Base-by-base conservation (phyloP, 2,113 vertebrate genomes). In the Lophius piscatorius region DNA sequence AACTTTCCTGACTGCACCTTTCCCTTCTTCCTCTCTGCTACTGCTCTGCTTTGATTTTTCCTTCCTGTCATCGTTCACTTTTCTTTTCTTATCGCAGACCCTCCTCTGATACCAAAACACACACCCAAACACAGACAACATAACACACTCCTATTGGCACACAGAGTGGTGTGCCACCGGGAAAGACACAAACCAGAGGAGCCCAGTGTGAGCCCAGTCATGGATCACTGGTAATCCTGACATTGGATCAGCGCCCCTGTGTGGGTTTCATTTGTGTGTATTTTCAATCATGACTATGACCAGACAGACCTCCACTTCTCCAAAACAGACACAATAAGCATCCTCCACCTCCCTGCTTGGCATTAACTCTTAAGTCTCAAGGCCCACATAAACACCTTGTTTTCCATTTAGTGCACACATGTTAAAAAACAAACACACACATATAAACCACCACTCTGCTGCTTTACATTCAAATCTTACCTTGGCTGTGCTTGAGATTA, bases 391-490 rank as follows among this genome's bases (percentile, higher is more conserved):
- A 76, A 68, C 67, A 77, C 78, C 41, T 77, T 47, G 40, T 35
- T 73, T 74, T 11, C 46, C 51, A 63, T 78, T 70, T 61, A 80
- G 57, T 58, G 55, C 62, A 50, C 26, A 46, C 14, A 16, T 3
- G 21, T 38, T 16, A 14, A 47, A 28, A 36, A n/a, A 42, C 29
- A 34, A 64, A 62, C 60, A 58, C 28, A 28, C 74, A 33, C 48
- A 67, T n/a, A 42, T 26, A 60, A 52, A 38, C 76, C 36, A 44
- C 48, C 36, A 47, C 50, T 56, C 41, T 59, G 49, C 78, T 78
- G 66, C 70, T 89, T 80, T 82, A 81, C 82, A 85, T 88, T 85
- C 82, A 83, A 75, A 85, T 79, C 80, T 80, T 85, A 76, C 77
- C 70, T 78, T 73, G 65, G 79, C 78, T 72, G 57, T 61, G 78